Percentiles rank a stretch among this genome's conserved stretches.
phyloP scores from a whole-genome alignment of 2,113 vertebrate species.

The Corythornis madagascariensis region DNA sequence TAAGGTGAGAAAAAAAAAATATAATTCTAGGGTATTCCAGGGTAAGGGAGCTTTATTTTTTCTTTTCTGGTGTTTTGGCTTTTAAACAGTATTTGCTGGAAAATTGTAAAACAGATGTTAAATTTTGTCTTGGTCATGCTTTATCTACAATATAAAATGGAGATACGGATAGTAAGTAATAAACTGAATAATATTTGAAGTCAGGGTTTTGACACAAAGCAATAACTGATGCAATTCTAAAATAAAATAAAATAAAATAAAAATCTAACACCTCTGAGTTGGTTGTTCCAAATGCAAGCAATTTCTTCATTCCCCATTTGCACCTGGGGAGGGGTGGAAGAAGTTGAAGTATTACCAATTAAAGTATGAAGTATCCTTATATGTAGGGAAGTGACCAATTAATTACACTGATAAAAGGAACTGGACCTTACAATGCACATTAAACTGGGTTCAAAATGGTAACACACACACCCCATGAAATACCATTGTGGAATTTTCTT shows the following conservation, averaged over 20 bases:
- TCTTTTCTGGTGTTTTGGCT: background rate
- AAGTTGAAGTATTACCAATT: background rate
- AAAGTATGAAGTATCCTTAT: background rate
- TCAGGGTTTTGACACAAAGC: background rate
- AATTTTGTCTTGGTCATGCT: background rate
- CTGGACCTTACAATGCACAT: background rate
- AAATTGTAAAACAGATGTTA: background rate
- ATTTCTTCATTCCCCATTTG: background rate
- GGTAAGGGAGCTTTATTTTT: accelerated
- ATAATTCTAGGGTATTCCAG: background rate
- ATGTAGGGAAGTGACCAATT: background rate
- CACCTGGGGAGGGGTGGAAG: accelerated
- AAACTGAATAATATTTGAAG: background rate
- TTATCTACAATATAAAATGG: background rate
- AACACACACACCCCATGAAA: background rate
- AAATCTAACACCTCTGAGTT: background rate
- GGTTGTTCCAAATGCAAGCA: background rate
- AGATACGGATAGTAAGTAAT: background rate
- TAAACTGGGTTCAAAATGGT: background rate
- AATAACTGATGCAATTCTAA: background rate
- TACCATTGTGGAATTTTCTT: background rate
- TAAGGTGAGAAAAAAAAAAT: background rate
- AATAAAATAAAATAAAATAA: background rate
- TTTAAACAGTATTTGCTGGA: background rate
- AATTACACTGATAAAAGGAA: background rate